A percentile compares a stretch with the other conserved stretches of the same genome.
Evolutionary conservation across 2,797 vertebrate genomes (phyloP).

Genomic region (Iguana delicatissima): DNA sequence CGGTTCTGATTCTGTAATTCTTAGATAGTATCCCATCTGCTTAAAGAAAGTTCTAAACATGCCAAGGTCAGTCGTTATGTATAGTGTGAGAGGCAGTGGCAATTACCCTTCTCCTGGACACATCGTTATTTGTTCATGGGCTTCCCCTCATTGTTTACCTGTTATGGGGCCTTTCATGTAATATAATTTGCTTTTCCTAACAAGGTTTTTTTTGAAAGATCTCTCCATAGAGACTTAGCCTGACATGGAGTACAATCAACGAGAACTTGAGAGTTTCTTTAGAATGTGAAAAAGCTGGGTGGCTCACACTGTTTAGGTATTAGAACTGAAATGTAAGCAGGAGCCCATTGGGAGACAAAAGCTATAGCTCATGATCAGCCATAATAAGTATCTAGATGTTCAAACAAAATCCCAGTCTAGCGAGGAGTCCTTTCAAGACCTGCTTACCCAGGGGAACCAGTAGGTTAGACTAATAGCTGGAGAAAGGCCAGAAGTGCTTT

Average conservation of each 20-base stretch:
- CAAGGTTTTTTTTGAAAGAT: neutral
- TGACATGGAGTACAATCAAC: neutral
- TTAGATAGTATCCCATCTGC: neutral
- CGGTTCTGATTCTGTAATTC: too few species aligned
- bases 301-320: neutral
- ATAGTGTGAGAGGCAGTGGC: neutral
- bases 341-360: neutral
- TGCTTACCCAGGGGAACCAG: too few species aligned
- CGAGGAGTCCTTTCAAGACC: neutral
- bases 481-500: neutral
- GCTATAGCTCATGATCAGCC: neutral
- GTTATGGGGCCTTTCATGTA: neutral
- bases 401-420: neutral
- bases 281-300: neutral
- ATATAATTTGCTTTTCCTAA: neutral
- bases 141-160: neutral
- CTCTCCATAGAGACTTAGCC: neutral
- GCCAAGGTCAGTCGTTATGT: neutral
- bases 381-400: neutral
- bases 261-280: neutral
- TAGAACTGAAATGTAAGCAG: neutral
- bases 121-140: neutral
- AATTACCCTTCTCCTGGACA: neutral
- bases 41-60: neutral
- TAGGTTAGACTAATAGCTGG: neutral